Percentiles rank a stretch among this genome's conserved stretches.
Conservation (phyloP, 2,888 invertebrate species). For the Imbricaverruca yamaguchii region DNA sequence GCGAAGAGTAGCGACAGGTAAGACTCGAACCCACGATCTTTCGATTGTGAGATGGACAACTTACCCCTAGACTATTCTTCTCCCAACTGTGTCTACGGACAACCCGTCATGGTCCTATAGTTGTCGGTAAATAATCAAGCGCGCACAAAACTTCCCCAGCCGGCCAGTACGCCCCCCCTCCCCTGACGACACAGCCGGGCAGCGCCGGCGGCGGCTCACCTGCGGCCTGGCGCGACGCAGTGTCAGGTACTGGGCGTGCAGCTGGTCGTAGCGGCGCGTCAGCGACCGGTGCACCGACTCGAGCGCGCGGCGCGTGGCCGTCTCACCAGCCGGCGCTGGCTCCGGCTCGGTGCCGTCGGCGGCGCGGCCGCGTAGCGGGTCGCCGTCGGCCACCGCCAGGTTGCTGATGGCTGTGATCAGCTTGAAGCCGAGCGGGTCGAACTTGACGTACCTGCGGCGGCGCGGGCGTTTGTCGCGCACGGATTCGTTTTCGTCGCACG, state of each 20-base stretch:
- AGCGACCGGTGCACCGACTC: constrained; percentile 21
- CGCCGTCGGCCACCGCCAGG: constrained; percentile 35
- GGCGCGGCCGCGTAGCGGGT: neutral
- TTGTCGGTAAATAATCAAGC: too few relatives aligned
- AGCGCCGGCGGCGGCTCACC: constrained; percentile 15
- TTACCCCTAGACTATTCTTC: too few relatives aligned
- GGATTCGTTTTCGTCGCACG: too few relatives aligned
- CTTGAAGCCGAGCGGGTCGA: constrained; percentile 70
- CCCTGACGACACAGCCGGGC: constrained; percentile 2
- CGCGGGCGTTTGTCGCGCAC: too few relatives aligned
- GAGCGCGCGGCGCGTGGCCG: neutral
- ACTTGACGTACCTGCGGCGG: constrained; percentile 74
- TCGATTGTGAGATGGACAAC: too few relatives aligned
- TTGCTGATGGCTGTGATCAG: constrained; percentile 77
- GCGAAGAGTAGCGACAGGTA: too few relatives aligned
- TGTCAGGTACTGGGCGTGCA: constrained; percentile 27
- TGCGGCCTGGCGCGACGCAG: neutral
- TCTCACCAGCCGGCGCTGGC: neutral
- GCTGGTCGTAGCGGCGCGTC: constrained; percentile 26
- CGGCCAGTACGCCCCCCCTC: too few relatives aligned
- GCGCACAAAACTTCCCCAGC: too few relatives aligned
- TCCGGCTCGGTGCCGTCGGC: constrained; percentile 18
- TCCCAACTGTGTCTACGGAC: too few relatives aligned
- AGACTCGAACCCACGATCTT: too few relatives aligned
- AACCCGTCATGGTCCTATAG: too few relatives aligned